Evolutionary conservation across 2,888 invertebrate species (phyloP), one percentile per base, ranked within the genome.

Genomic region (Patella caerulea): DNA sequence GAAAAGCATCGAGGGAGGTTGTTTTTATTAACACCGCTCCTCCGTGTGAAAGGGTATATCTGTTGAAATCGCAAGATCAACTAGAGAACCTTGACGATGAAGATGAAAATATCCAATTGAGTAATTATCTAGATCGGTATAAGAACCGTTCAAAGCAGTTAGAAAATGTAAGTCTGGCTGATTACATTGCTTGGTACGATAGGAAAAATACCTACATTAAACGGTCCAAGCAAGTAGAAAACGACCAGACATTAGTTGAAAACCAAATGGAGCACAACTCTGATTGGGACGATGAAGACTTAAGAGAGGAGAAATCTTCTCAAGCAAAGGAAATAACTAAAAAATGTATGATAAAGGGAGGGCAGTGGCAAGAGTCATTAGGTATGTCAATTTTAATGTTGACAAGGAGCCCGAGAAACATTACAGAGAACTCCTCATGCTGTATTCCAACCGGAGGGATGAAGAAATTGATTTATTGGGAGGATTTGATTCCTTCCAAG

Each of bases 381-480:
- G 85, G 17, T 79, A 77, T 59, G 83, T 83, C 55, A 79, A 80
- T 70, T 85, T 81, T 73, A 83, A 84, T 70, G 72, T 74, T 56
- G 71, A 81, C 17, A 69, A 56, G 52, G 87, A 89, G 54, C 45
- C 79, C 19, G 77, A 84, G n/a, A 83, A 89, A 53, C 86, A 82
- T 76, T 87, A 81, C 72, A 79, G 89, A 70, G 86, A 88, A 71
- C 78, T 84, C 12, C 65, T 88, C 0, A 86, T 90, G 79, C 76
- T 17, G 78, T 2, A 85, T 88, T 7, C 45, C 9, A 45, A 9
- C 9, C 89, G 89, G 89, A 76, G 87, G 72, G 72, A 88, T 75
- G 88, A 89, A 81, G 53, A 84, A 52, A 34, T 53, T n/a, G 79
- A 78, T 14, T 70, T 82, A 24, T 53, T 56, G 24, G 73, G 15